Percentiles rank a stretch among this genome's conserved stretches.
Conservation (phyloP, 2,797 vertebrate species). For the Eospalax fontanierii region DNA sequence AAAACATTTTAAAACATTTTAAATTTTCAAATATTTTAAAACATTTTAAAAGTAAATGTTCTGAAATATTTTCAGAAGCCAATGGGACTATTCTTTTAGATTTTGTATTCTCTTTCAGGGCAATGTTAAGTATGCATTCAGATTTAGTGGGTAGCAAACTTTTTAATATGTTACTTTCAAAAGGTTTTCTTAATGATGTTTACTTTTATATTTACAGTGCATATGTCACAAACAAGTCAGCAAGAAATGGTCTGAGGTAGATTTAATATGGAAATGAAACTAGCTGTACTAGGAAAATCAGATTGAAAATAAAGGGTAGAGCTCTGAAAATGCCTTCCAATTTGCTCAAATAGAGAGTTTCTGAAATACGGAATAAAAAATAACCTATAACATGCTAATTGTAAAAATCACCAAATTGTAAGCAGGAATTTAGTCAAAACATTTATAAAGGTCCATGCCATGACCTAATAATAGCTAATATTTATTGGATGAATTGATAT, state of each 20-base stretch:
- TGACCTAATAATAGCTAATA: background rate
- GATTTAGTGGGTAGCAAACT: background rate
- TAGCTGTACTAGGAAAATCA: background rate
- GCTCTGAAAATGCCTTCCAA: background rate
- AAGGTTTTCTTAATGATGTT: background rate
- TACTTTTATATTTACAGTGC: slow-evolving; percentile 40
- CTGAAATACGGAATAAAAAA: background rate
- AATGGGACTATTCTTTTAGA: background rate
- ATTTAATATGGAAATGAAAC: slow-evolving; percentile 46
- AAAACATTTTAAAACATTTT: background rate
- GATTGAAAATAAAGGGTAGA: slow-evolving; percentile 3
- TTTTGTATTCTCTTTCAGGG: background rate
- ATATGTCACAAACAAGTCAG: background rate
- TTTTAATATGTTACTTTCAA: background rate
- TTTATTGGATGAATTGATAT: background rate
- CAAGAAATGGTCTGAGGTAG: background rate
- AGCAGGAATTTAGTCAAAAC: background rate
- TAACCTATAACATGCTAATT: background rate
- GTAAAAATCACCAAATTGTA: background rate
- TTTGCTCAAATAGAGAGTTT: background rate
- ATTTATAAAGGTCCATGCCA: background rate
- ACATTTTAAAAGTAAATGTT: background rate
- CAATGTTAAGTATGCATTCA: background rate
- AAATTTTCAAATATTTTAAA: slow-evolving; percentile 23
- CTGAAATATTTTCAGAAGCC: background rate